phyloP scores from a whole-genome alignment of 2,888 invertebrate genomes.

The Epiblema foenella region DNA sequence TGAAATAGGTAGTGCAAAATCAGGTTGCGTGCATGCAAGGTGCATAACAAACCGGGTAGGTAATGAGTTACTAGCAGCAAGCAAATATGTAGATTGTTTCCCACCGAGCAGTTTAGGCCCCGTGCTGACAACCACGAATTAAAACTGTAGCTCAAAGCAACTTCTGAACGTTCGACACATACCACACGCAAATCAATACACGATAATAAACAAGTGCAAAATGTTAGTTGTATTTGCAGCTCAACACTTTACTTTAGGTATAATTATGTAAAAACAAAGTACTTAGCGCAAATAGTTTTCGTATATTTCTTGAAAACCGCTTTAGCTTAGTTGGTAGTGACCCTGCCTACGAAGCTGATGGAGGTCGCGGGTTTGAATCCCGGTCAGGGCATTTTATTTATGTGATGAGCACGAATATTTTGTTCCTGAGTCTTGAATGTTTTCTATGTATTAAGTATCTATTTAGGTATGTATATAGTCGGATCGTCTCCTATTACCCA shows the following conservation, averaged over 20 bases:
- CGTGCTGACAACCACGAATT: constrained; percentile 39
- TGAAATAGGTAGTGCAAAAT: not conserved
- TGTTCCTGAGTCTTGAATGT: too few species aligned
- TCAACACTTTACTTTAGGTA: not conserved
- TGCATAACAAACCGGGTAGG: constrained; percentile 10
- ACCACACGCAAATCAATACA: constrained; percentile 1
- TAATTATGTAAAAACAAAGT: not conserved
- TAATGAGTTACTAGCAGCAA: constrained; percentile 60
- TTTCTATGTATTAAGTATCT: too few species aligned
- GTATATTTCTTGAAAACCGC: too few species aligned
- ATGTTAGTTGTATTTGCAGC: not conserved
- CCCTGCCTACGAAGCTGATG: too few species aligned
- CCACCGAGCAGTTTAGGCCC: constrained; percentile 52
- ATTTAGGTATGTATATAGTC: too few species aligned
- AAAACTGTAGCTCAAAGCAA: constrained; percentile 28
- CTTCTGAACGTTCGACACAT: not conserved
- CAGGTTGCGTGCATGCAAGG: constrained; percentile 4
- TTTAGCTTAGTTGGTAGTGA: too few species aligned
- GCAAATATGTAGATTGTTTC: constrained; percentile 69
- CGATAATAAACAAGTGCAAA: not conserved
- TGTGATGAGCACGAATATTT: too few species aligned
- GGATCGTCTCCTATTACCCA: too few species aligned
- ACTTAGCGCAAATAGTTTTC: too few species aligned
- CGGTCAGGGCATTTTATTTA: too few species aligned
- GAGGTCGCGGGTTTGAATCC: too few species aligned